Percentiles rank a stretch among this genome's conserved stretches.
Conservation (phyloP, 2,888 invertebrate species). For the Drosophila maculinotata region DNA sequence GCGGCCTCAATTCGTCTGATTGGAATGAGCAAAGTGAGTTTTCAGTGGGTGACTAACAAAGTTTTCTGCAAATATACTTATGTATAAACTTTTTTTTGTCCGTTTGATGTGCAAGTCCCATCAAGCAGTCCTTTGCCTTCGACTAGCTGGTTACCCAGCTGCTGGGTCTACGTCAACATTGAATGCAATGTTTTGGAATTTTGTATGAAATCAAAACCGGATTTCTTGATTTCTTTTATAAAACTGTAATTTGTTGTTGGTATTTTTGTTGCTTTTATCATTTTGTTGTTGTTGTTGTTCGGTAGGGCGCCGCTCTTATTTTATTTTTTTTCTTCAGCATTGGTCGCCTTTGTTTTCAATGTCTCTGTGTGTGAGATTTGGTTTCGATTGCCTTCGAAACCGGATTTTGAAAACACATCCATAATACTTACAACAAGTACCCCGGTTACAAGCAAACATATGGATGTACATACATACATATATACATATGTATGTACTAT, state of each 20-base stretch:
- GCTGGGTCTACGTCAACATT: neutral
- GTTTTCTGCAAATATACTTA: constrained; percentile 13
- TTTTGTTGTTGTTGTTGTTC: constrained; percentile 24
- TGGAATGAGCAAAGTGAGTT: constrained; percentile 39
- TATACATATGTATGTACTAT: neutral
- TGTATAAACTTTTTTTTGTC: too few species aligned
- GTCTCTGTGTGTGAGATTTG: constrained; percentile 44
- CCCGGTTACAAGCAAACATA: neutral
- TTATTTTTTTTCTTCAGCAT: constrained; percentile 23
- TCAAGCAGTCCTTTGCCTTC: neutral
- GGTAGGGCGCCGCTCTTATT: constrained; percentile 54
- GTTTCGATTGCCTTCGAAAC: constrained; percentile 70
- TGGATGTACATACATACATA: neutral
- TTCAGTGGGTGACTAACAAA: constrained; percentile 43
- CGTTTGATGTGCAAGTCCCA: constrained; percentile 7
- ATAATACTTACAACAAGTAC: constrained; percentile 8
- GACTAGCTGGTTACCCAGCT: neutral
- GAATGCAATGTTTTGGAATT: constrained; percentile 13
- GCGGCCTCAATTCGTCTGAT: constrained; percentile 60
- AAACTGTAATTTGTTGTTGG: constrained; percentile 34
- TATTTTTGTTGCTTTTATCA: constrained; percentile 40
- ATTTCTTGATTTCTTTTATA: constrained; percentile 56
- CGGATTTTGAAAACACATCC: constrained; percentile 66
- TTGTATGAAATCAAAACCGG: constrained; percentile 44
- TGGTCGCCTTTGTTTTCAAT: constrained; percentile 36